Conservation (phyloP, 2,113 vertebrate species). For the Corythornis vintsioides region DNA sequence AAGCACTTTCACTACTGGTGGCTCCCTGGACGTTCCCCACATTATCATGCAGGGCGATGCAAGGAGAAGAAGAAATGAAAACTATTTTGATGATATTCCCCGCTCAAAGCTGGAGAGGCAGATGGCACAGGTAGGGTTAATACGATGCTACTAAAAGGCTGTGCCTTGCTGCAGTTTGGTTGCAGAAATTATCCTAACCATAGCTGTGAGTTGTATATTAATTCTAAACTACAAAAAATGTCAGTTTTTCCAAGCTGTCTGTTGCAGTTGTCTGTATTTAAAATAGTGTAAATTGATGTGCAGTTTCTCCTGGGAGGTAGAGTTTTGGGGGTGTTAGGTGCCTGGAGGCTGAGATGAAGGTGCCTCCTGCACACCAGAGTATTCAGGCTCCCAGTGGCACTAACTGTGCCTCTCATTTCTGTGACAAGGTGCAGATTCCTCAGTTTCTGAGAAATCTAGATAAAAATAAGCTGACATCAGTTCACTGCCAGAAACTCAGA, state of each 20-base stretch:
- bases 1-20: slow-evolving; percentile 93
- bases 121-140: slow-evolving; percentile 97
- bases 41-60: slow-evolving; percentile 99
- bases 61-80: slow-evolving; percentile 96
- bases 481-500: background rate
- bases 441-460: background rate
- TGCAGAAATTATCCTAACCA: background rate
- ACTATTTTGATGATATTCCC: slow-evolving; percentile 98
- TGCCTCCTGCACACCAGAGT: background rate
- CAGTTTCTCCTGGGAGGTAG: background rate
- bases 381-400: background rate
- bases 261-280: background rate
- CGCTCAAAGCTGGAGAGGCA: slow-evolving; percentile 98
- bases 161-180: background rate
- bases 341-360: background rate
- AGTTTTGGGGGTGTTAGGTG: background rate
- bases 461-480: slow-evolving; percentile 6
- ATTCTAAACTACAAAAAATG: background rate
- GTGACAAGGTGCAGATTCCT: background rate
- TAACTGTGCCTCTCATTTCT: background rate
- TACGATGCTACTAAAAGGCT: background rate
- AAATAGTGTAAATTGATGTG: background rate
- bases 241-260: background rate
- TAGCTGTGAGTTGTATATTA: background rate
- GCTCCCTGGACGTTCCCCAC: slow-evolving; percentile 98